Percentiles rank a stretch among this genome's conserved stretches.
These are phyloP conservation scores for Athalia circularis DNA, from an alignment of 2,888 invertebrate genomes.

Conservation along the genomic window DNA sequence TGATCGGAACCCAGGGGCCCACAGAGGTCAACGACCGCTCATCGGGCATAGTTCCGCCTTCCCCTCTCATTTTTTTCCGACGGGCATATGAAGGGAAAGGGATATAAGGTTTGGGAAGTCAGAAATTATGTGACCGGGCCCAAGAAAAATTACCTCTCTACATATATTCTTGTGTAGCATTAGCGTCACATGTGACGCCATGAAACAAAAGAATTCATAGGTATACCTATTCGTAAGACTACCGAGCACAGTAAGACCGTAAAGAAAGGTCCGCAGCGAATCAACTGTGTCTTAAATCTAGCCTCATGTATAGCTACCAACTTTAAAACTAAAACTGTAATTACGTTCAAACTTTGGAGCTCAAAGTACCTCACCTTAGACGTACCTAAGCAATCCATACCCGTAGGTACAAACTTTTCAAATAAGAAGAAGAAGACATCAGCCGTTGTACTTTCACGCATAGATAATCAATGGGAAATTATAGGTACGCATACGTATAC, in stretches of 20 bases:
- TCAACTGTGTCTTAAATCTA: background rate
- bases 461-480: constrained; percentile 10
- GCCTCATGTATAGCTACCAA: background rate
- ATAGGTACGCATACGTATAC: background rate
- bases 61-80: background rate
- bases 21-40: constrained; percentile 33
- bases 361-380: background rate
- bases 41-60: constrained; percentile 41
- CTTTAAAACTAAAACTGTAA: background rate
- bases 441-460: background rate
- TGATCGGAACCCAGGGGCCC: constrained; percentile 29
- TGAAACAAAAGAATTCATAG: too few species aligned
- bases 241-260: too few species aligned
- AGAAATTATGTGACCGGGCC: constrained; percentile 13
- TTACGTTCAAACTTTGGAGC: background rate
- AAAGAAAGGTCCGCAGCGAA: background rate
- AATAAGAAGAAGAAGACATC: background rate
- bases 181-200: too few species aligned
- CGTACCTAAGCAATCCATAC: background rate
- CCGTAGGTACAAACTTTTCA: background rate
- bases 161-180: too few species aligned
- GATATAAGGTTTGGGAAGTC: constrained; percentile 33
- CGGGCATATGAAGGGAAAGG: too few species aligned
- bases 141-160: constrained; percentile 2
- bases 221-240: too few species aligned